Conservation (phyloP, 1,140 invertebrate species). For the Diorhabda elongata region DNA sequence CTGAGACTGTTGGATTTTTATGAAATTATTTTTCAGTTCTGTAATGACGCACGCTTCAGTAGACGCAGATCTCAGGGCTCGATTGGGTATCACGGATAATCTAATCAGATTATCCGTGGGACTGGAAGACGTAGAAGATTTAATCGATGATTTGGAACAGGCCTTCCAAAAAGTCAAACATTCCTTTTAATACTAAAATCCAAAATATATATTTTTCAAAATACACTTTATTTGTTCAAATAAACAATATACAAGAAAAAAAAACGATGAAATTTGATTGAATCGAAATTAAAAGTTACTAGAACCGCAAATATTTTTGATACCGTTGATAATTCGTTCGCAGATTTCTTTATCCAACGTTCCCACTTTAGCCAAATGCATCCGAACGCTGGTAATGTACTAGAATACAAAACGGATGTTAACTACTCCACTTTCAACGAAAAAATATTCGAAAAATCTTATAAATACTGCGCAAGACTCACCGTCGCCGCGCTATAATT, state of each 20-base stretch:
- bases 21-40: constrained; percentile 47
- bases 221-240: too few species aligned
- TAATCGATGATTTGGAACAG: constrained; percentile 83
- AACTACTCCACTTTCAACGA: too few species aligned
- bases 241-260: too few species aligned
- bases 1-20: constrained; percentile 5
- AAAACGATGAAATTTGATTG: too few species aligned
- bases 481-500: too few species aligned
- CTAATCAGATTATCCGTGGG: constrained; percentile 90
- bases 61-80: constrained; percentile 63
- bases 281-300: too few species aligned
- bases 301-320: constrained; percentile 39
- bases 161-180: constrained; percentile 54
- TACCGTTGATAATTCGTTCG: constrained; percentile 44
- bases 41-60: constrained; percentile 82
- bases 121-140: constrained; percentile 81
- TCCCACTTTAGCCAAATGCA: constrained; percentile 42
- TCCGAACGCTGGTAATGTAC: constrained; percentile 42
- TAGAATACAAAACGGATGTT: constrained; percentile 25
- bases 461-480: too few species aligned
- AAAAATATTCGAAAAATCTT: too few species aligned
- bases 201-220: too few species aligned
- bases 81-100: constrained; percentile 81
- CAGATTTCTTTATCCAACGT: constrained; percentile 37
- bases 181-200: too few species aligned